These are phyloP conservation scores for Aegithalos caudatus DNA, from an alignment of 2,113 vertebrate genomes.

Conservation along the genomic window DNA sequence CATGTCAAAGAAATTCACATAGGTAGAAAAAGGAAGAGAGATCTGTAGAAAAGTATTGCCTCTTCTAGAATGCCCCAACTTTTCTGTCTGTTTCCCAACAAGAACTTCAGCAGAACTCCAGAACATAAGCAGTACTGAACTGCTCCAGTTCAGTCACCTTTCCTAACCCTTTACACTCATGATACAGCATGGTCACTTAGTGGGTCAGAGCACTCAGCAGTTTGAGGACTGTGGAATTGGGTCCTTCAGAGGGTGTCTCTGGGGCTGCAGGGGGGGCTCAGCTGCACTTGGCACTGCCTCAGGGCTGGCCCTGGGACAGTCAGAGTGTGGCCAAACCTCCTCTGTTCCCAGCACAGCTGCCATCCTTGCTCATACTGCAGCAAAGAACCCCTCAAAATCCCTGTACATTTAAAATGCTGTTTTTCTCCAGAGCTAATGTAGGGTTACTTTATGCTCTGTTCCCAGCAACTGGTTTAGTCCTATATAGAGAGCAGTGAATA, in stretches of 20 bases:
- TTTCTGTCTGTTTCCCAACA: background rate
- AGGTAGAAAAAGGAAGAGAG: background rate
- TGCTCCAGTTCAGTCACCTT: background rate
- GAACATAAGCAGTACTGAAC: background rate
- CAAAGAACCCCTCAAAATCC: background rate
- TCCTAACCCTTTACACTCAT: background rate
- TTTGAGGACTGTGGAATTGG: rapidly evolving
- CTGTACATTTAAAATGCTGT: background rate
- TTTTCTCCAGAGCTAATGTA: background rate
- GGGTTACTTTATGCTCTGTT: background rate
- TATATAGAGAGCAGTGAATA: background rate
- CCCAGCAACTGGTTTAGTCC: background rate
- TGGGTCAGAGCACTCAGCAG: background rate
- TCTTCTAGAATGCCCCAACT: background rate
- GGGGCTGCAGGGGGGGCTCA: background rate
- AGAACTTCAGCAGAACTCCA: background rate
- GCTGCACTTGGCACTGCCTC: background rate
- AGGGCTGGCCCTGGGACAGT: background rate
- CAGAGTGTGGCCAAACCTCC: background rate
- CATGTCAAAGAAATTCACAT: background rate
- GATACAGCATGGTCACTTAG: background rate
- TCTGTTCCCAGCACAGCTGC: background rate
- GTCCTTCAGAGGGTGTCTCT: background rate
- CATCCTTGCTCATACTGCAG: background rate
- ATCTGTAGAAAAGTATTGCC: background rate